Evolutionary conservation across 2,888 invertebrate genomes (phyloP), one percentile per base, ranked within the genome.

Genomic region (Zootermopsis nevadensis): DNA sequence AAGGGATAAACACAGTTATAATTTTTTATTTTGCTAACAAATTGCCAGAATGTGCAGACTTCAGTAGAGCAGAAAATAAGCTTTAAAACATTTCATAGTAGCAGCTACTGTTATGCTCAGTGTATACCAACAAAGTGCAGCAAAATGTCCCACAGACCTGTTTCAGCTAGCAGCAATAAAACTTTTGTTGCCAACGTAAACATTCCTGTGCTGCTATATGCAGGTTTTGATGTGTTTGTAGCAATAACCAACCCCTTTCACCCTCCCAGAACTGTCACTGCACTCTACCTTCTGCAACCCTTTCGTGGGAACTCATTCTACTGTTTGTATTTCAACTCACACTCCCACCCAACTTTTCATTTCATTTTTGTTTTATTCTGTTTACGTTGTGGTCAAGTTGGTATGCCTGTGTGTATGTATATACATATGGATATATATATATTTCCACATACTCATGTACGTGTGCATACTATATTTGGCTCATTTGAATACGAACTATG

Each of bases 171-270:
- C 33, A 74, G 74, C 38, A 74, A 74, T 74, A 74, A 74, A 74
- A 74, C 74, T 74, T 74, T 74, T 74, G 74, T 74, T 38, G 38
- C 74, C 74, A 74, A 38, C 74, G 74, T 74, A 74, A 74, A 74
- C 74, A 74, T 74, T 74, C 38, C 74, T 60, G 60, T 60, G 27
- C 60, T 72, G 74, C 74, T 74, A 74, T 74, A n/a, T 74, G 74
- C 74, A 74, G 74, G 74, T 74, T 74, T 74, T 74, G 74, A 74
- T 74, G 72, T 72, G 74, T 74, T 74, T 74, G 38, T 24, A 33
- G 74, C 74, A 74, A 74, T 72, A 72, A 72, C 72, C 35, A 72
- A 24, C 35, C 67, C n/a, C 3, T 0, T 15, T n/a, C 2, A 24
- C 35, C n/a, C 74, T 38, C 74, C 24, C n/a, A n/a, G n/a, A 31